Percentiles rank a stretch among this genome's conserved stretches.
Conservation (phyloP, 2,113 vertebrate genomes). For the Holacanthus passer region DNA sequence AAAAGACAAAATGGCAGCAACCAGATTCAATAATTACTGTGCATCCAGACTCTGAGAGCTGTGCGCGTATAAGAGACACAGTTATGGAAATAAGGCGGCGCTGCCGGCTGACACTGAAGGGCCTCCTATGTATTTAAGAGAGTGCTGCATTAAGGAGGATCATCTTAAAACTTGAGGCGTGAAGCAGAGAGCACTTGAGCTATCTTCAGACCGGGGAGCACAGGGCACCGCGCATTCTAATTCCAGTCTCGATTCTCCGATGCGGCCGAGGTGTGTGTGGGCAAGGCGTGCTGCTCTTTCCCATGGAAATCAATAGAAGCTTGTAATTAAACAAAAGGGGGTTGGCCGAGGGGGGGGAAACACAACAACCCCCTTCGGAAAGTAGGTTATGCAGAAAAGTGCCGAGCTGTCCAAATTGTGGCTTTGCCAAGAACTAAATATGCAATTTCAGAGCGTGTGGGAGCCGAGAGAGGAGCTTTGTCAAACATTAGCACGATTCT, state of each 20-base stretch:
- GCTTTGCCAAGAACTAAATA: slow-evolving; percentile 80
- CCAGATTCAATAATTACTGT: slow-evolving; percentile 25
- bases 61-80: background rate
- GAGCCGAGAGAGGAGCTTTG: slow-evolving; percentile 57
- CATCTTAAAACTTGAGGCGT: slow-evolving; percentile 78
- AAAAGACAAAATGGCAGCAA: slow-evolving; percentile 69
- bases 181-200: slow-evolving; percentile 76
- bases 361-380: slow-evolving; percentile 80
- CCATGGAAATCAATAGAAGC: slow-evolving; percentile 88
- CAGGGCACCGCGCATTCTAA: slow-evolving; percentile 81
- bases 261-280: slow-evolving; percentile 81
- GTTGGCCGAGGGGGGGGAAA: slow-evolving; percentile 74
- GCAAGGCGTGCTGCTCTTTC: slow-evolving; percentile 84
- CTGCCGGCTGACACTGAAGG: slow-evolving; percentile 47
- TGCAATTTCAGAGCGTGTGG: slow-evolving; percentile 73
- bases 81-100: slow-evolving; percentile 46
- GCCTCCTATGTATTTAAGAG: slow-evolving; percentile 67
- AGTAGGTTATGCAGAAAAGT: slow-evolving; percentile 86
- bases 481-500: slow-evolving; percentile 70
- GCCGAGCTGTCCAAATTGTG: slow-evolving; percentile 81
- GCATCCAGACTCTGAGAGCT: slow-evolving; percentile 35
- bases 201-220: slow-evolving; percentile 73
- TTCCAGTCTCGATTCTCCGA: slow-evolving; percentile 81
- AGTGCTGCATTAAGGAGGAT: slow-evolving; percentile 76
- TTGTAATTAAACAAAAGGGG: slow-evolving; percentile 90